Evolutionary conservation across 2,888 invertebrate species (phyloP), one percentile per base, ranked within the genome.

Genomic region (Drosophila niveifrons): DNA sequence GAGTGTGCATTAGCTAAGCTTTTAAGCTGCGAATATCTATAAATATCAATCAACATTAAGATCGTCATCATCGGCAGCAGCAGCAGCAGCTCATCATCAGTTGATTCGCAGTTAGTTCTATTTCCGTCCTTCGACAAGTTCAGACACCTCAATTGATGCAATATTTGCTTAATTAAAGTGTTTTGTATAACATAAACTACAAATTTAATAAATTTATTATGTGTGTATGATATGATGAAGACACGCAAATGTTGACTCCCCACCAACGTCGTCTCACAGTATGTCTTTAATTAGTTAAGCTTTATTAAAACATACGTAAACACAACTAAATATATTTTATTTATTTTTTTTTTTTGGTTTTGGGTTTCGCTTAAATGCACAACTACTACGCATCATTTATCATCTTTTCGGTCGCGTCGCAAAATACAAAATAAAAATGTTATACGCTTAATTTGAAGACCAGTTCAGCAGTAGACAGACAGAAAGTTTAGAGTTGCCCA

Each of bases 331-430:
- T 23, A 56, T 44, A 44, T 10, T 46, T 65, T 18, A 46, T 47
- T 47, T 46, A 18, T 51, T 51, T 51, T 13, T 43, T 44, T 3
- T 34, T 36, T 9, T 31, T 31, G 31, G 31, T 57, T 13, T 11
- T 57, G 11, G 47, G 75, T 67, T 66, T 70, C 70, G 57, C 50
- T 36, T 53, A 82, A 82, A 70, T 84, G 89, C 85, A 85, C 73
- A 85, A 76, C 78, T 82, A 78, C 88, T 82, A 78, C 88, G 71
- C 84, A 88, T 85, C 85, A 85, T 85, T 88, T 88, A 85, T 85
- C 85, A 85, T 88, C 39, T 79, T 66, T 67, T 50, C 36, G 67
- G 46, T 48, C 71, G 74, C 74, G 57, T 80, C 74, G 82, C 66
- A 81, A 82, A 47, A 17, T 39, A 51, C n/a, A 56, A 47, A 13